Percentiles rank a stretch among this genome's conserved stretches.
phyloP scores from a whole-genome alignment of 30 jellyfish, hydroid and myxozoan species.

The Aurelia aurita complex sp. Pacific region DNA sequence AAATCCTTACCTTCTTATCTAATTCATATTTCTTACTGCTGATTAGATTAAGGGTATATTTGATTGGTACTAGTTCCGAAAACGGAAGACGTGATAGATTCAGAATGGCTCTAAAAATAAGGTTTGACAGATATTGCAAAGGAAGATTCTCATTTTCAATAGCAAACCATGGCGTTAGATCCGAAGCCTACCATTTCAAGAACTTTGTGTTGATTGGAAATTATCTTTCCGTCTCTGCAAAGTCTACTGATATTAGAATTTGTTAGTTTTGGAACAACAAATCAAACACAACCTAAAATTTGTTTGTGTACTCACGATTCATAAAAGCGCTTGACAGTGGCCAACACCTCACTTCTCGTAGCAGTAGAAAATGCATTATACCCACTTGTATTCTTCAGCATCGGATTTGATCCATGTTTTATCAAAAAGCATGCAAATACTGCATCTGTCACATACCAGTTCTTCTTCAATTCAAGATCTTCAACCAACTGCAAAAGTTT shows the following conservation, averaged over 20 bases:
- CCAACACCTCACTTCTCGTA: conserved; percentile 47
- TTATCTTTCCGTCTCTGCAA: too few relatives aligned
- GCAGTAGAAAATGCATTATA: conserved; percentile 21
- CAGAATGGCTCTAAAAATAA: too few relatives aligned
- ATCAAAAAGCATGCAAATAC: conserved; percentile 50
- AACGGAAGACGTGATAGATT: too few relatives aligned
- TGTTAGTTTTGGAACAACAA: neutral
- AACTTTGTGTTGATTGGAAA: too few relatives aligned
- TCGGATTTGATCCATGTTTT: conserved; percentile 53
- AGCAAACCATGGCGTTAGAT: too few relatives aligned
- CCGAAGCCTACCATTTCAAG: too few relatives aligned
- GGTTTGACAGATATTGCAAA: too few relatives aligned
- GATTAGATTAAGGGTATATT: too few relatives aligned
- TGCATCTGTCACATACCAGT: conserved; percentile 45
- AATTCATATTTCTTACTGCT: too few relatives aligned
- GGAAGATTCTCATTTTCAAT: too few relatives aligned
- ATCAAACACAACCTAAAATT: neutral
- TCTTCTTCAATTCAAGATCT: conserved; percentile 36
- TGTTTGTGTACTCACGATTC: conserved; percentile 29
- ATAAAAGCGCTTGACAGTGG: conserved; percentile 12
- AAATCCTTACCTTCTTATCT: too few relatives aligned
- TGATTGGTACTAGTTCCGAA: too few relatives aligned
- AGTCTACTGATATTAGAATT: neutral
- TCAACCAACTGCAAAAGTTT: conserved; percentile 1
- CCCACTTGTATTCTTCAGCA: conserved; percentile 33